phyloP scores from a whole-genome alignment of 2,888 invertebrate genomes.

The Dioctria linearis region DNA sequence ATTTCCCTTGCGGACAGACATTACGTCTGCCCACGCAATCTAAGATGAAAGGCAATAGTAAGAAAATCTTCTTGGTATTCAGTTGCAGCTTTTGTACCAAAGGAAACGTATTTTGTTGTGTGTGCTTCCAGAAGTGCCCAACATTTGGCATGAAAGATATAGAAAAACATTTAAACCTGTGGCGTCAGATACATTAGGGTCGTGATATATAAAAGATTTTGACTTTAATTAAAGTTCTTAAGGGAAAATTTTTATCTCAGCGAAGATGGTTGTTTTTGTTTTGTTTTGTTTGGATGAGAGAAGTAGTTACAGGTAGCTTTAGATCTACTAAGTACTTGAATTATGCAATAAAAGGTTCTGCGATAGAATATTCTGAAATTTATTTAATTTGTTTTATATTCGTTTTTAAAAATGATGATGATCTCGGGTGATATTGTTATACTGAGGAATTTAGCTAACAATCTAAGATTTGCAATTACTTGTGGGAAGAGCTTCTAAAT shows the following conservation, averaged over 20 bases:
- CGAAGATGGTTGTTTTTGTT: background rate
- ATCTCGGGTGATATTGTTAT: too few relatives aligned
- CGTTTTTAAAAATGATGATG: too few relatives aligned
- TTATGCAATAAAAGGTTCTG: too few relatives aligned
- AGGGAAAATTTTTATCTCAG: background rate
- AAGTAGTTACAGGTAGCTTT: too few relatives aligned
- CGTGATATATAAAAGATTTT: background rate
- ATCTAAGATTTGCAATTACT: too few relatives aligned
- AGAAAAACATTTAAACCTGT: slow-evolving; percentile 12
- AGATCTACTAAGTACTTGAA: too few relatives aligned
- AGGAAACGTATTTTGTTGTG: slow-evolving; percentile 1
- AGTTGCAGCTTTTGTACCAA: background rate
- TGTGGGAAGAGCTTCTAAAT: too few relatives aligned
- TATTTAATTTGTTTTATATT: too few relatives aligned
- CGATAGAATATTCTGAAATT: too few relatives aligned
- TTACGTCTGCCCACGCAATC: slow-evolving; percentile 36
- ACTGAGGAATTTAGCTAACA: too few relatives aligned
- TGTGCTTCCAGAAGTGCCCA: background rate
- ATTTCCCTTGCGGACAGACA: slow-evolving; percentile 28
- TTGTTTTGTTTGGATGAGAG: too few relatives aligned
- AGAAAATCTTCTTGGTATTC: slow-evolving; percentile 21
- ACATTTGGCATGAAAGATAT: background rate
- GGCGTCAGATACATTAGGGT: slow-evolving; percentile 6
- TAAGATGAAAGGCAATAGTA: slow-evolving; percentile 1
- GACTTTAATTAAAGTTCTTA: background rate